phyloP scores from a whole-genome alignment of 2,888 invertebrate species.

The Ernsta delagoae region DNA sequence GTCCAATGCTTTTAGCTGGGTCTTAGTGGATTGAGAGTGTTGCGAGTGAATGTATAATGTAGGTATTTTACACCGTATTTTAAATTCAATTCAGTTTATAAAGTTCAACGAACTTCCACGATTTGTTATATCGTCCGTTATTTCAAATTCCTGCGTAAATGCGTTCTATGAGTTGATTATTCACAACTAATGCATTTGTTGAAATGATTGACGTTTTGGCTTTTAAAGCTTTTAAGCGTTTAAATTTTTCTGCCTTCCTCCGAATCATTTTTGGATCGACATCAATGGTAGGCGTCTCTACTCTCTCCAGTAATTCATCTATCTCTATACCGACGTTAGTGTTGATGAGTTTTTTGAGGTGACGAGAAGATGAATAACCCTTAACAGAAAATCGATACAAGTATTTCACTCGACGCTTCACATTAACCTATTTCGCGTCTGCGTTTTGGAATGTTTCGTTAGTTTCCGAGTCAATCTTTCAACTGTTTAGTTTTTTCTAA shows the following conservation, averaged over 20 bases:
- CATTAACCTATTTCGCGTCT: constrained; percentile 10
- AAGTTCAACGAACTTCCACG: background rate
- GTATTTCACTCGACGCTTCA: constrained; percentile 7
- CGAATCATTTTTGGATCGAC: background rate
- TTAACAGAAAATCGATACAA: constrained; percentile 7
- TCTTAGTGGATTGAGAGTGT: background rate
- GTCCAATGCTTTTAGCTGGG: background rate
- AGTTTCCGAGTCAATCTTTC: background rate
- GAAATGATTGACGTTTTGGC: constrained; percentile 7
- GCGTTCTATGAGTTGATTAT: background rate
- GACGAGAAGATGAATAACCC: constrained; percentile 14
- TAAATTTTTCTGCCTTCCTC: too few relatives aligned
- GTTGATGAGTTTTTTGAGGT: constrained; percentile 25
- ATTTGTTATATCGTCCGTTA: background rate
- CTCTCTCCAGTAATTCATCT: background rate
- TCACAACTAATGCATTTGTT: background rate
- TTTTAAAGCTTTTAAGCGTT: constrained; percentile 1
- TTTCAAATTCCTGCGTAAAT: background rate
- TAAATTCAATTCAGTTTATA: too few relatives aligned
- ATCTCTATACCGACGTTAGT: constrained; percentile 3
- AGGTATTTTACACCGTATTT: too few relatives aligned
- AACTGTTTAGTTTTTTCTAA: background rate
- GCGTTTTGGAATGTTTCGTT: background rate
- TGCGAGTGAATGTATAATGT: background rate
- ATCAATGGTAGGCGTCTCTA: background rate